phyloP scores from a whole-genome alignment of 2,888 invertebrate genomes.

The Drosophila stalkeri region DNA sequence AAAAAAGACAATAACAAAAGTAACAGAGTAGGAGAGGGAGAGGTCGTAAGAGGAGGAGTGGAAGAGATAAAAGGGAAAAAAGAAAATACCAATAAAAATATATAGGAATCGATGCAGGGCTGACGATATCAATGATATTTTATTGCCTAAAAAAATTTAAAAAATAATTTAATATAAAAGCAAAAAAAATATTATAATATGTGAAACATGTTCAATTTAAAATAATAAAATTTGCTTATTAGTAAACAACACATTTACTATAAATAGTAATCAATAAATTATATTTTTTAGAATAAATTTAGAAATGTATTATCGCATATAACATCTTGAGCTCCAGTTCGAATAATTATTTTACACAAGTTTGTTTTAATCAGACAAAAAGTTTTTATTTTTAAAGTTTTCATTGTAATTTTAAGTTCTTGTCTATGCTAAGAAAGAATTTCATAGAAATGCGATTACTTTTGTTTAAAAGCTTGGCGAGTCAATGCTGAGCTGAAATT shows the following conservation, averaged over 20 bases:
- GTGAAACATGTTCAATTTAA: not conserved
- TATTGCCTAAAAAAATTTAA: not conserved
- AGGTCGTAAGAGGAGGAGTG: not conserved
- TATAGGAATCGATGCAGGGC: slow-evolving; percentile 40
- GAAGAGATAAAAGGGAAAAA: not conserved
- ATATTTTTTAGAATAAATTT: too few relatives aligned
- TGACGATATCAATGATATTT: slow-evolving; percentile 5
- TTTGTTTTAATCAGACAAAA: too few relatives aligned
- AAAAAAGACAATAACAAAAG: slow-evolving; percentile 16
- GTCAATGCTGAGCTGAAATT: not conserved
- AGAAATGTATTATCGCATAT: too few relatives aligned
- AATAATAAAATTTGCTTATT: not conserved
- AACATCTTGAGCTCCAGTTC: too few relatives aligned
- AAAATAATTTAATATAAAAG: not conserved
- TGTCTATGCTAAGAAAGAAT: too few relatives aligned
- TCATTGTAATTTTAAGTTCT: too few relatives aligned
- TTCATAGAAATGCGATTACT: not conserved
- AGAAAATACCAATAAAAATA: slow-evolving; percentile 52
- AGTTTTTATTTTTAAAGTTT: too few relatives aligned
- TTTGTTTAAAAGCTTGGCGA: not conserved
- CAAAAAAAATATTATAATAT: not conserved
- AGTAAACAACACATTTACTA: too few relatives aligned
- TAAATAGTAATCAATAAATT: too few relatives aligned
- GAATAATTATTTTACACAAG: too few relatives aligned
- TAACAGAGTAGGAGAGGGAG: not conserved